phyloP scores from a whole-genome alignment of 2,797 vertebrate species.

The Caiman crocodilus region DNA sequence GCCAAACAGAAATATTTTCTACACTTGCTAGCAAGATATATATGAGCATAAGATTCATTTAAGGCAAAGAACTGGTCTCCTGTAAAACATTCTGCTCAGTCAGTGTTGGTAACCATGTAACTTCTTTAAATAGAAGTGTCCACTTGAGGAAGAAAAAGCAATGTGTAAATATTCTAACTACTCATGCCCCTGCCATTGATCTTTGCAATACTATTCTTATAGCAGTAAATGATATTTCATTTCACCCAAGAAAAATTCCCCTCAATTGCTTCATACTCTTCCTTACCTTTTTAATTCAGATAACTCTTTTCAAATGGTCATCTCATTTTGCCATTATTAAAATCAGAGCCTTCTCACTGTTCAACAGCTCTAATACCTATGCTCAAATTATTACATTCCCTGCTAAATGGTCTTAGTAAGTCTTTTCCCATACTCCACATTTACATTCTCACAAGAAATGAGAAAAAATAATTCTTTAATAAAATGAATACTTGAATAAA shows the following conservation, averaged over 20 bases:
- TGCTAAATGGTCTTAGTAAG: background rate
- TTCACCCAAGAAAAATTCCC: background rate
- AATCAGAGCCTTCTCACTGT: background rate
- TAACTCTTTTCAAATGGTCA: background rate
- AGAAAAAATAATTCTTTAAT: no score
- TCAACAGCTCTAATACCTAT: background rate
- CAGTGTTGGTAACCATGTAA: constrained; percentile 46
- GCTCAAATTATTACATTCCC: constrained; percentile 2
- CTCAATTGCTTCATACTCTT: background rate
- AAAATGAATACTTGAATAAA: background rate
- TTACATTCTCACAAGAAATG: background rate
- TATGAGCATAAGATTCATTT: constrained; percentile 37
- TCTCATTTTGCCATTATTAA: constrained; percentile 17
- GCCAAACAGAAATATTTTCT: constrained; percentile 13
- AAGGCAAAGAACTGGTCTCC: constrained; percentile 15
- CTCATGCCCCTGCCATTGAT: background rate
- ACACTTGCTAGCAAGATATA: constrained; percentile 36
- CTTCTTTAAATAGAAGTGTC: constrained; percentile 50
- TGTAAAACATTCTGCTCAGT: constrained; percentile 34
- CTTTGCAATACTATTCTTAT: constrained; percentile 4
- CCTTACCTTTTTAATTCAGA: constrained; percentile 9
- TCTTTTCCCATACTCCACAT: background rate
- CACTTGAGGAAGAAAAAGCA: background rate
- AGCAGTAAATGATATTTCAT: background rate
- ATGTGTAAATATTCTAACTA: constrained; percentile 28